phyloP scores from a whole-genome alignment of 1,140 invertebrate species.

The Platyscapa corneri region DNA sequence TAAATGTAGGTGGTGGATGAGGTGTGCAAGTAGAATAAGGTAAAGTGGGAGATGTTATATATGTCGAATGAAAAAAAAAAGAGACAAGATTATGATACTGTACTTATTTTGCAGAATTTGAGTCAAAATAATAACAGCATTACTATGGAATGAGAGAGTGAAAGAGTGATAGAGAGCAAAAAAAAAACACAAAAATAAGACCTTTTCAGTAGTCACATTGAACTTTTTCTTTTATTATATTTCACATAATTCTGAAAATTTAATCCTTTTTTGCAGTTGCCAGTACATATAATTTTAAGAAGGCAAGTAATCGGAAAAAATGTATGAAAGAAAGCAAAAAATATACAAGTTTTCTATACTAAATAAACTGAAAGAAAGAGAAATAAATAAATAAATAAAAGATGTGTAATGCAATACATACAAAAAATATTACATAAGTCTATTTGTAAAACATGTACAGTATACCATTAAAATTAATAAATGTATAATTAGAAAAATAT shows the following conservation, averaged over 20 bases:
- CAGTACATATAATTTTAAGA: too few species aligned
- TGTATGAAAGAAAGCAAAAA: too few species aligned
- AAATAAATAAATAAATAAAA: too few species aligned
- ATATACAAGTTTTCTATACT: too few species aligned
- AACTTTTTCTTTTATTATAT: background rate
- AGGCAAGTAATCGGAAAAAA: too few species aligned
- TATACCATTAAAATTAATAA: too few species aligned
- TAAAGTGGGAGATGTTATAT: background rate
- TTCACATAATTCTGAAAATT: background rate
- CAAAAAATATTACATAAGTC: too few species aligned
- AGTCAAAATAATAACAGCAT: background rate
- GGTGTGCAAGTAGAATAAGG: background rate
- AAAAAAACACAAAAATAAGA: background rate
- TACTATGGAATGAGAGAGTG: background rate
- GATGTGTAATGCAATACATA: too few species aligned
- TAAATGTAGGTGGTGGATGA: conserved; percentile 10
- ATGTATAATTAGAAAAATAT: too few species aligned
- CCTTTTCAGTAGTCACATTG: background rate
- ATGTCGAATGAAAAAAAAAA: background rate
- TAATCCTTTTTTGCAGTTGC: background rate
- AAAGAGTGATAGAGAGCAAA: background rate
- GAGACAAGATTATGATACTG: background rate
- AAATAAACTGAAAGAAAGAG: too few species aligned
- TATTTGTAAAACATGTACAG: too few species aligned
- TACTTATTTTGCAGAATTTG: background rate